Evolutionary conservation across 2,888 invertebrate genomes (phyloP), one percentile per base, ranked within the genome.

Genomic region (Pammene aurita): DNA sequence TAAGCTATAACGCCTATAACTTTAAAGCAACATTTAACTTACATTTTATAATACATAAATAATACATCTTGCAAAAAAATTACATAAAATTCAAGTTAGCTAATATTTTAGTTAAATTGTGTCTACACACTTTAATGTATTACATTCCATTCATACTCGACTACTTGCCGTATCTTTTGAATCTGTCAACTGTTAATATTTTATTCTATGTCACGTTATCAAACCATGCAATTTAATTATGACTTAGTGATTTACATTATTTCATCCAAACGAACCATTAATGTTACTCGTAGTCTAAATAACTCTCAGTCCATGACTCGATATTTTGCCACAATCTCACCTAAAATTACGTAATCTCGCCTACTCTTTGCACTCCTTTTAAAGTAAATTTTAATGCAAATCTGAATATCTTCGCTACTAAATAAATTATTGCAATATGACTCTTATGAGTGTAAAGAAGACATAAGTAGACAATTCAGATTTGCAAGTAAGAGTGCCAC

Each of bases 1-100:
- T 85, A 88, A 87, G 89, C 85, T 77, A 88, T 87, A 89, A 91
- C 87, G 87, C 89, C 85, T 77, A 88, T 87, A 89, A 91, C 87
- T 88, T 91, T 89, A 90, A 90, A 92, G 91, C 90, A 91, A 92
- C 87, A 85, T 90, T 89, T 88, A 88, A 90, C 89, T 90, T 91
- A 91, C 89, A 87, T 68, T 83, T 89, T 90, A 92, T 86, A 86
- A 87, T 90, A 91, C 89, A 92, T 91, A 91, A 92, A 92, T 91
- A 92, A 91, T 90, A 92, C 89, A 91, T 89, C 85, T 90, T 85
- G 90, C 89, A 89, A 91, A 91, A 84, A 87, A 85, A 88, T 86
- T 89, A 89, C 87, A 89, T 89, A 89, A 84, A 90, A 90, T 91
- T 92, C 88, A 90, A 90, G 90, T 92, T 91, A 91, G 88, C 92